Percentiles rank a stretch among this genome's conserved stretches.
Evolutionary conservation across 2,113 vertebrate genomes (phyloP).

Genomic region (Cyprinodon variegatus): DNA sequence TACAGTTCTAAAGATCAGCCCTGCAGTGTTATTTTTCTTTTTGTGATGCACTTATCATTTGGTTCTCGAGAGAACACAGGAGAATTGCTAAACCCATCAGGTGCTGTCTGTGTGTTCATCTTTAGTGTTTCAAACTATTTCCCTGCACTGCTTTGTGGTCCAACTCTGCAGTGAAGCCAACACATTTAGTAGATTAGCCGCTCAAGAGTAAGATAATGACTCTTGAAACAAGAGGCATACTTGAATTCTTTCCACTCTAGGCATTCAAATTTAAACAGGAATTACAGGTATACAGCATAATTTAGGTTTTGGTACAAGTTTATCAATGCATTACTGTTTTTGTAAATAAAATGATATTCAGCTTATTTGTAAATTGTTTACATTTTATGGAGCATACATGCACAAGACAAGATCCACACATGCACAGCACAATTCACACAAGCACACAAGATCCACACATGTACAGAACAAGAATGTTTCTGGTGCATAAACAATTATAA

Average conservation of each 20-base stretch:
- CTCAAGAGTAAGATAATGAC: conserved; percentile 35
- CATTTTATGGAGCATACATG: background rate
- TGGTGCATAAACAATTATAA: too few relatives aligned
- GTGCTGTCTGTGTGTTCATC: conserved; percentile 35
- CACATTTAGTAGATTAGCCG: conserved; percentile 42
- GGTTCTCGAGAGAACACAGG: conserved; percentile 42
- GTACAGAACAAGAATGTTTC: too few relatives aligned
- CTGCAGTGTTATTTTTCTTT: conserved; percentile 19
- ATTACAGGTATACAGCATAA: background rate
- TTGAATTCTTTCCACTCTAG: conserved; percentile 29
- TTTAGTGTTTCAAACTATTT: conserved; percentile 35
- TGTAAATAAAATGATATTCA: background rate
- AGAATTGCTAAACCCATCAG: conserved; percentile 27
- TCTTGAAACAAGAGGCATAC: conserved; percentile 38
- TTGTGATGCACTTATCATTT: conserved; percentile 23
- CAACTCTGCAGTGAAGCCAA: conserved; percentile 29
- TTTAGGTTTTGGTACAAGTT: conserved; percentile 23
- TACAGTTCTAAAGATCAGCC: conserved; percentile 22
- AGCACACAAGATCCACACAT: too few relatives aligned
- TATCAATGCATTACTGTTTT: background rate
- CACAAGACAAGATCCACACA: too few relatives aligned
- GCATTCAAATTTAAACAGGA: conserved; percentile 30
- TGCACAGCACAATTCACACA: too few relatives aligned
- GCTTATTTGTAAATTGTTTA: background rate
- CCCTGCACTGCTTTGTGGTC: conserved; percentile 27